Evolutionary conservation across 1,140 invertebrate genomes (phyloP).

Genomic region (Bombus sylvicola): DNA sequence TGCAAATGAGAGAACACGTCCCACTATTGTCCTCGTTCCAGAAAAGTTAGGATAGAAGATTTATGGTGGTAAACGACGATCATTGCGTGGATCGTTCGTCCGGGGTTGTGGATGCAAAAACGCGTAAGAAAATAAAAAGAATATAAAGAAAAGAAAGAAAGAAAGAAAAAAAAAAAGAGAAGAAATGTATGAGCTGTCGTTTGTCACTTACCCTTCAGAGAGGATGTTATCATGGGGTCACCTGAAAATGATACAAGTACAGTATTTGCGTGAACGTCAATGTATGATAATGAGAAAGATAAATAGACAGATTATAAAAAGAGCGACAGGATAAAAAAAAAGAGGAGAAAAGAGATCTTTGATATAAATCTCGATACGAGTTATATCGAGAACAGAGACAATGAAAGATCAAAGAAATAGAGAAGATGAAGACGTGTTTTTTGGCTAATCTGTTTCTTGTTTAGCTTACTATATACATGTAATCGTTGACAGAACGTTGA

Average conservation of each 20-base stretch:
- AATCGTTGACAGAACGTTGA: neutral
- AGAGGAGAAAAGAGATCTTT: neutral
- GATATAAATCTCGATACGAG: neutral
- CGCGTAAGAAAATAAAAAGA: slow-evolving; percentile 27
- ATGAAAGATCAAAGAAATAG: slow-evolving; percentile 20
- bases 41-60: slow-evolving; percentile 2
- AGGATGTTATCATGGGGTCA: slow-evolving; percentile 83
- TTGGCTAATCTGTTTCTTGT: neutral
- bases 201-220: slow-evolving; percentile 82
- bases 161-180: slow-evolving; percentile 52
- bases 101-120: slow-evolving; percentile 1
- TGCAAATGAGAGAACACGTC: slow-evolving; percentile 55
- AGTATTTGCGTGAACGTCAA: slow-evolving; percentile 74
- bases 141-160: slow-evolving; percentile 36
- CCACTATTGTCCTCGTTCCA: slow-evolving; percentile 33
- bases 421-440: slow-evolving; percentile 7
- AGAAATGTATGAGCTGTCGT: slow-evolving; percentile 70
- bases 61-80: slow-evolving; percentile 14
- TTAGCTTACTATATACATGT: neutral
- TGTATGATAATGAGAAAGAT: slow-evolving; percentile 55
- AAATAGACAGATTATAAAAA: slow-evolving; percentile 29
- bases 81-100: slow-evolving; percentile 39
- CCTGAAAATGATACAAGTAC: slow-evolving; percentile 82
- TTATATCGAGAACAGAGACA: neutral
- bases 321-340: slow-evolving; percentile 9